A percentile compares a stretch with the other conserved stretches of the same genome.
Evolutionary conservation across 2,797 vertebrate genomes (phyloP).

Genomic region (Trichosurus vulpecula): DNA sequence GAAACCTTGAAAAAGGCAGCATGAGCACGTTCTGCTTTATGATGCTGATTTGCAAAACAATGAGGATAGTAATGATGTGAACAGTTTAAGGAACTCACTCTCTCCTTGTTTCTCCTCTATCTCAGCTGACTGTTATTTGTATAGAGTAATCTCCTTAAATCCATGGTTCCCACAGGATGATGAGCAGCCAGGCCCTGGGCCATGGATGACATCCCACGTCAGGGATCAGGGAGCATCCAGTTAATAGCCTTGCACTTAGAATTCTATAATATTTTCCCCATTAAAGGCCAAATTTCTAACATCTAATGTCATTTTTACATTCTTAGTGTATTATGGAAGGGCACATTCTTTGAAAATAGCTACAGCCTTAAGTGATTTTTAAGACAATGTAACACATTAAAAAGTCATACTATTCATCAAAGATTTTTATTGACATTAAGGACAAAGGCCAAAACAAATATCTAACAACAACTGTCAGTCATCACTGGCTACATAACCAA

Average conservation of each 20-base stretch:
- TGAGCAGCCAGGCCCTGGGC: conserved; percentile 76
- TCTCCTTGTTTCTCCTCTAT: conserved; percentile 83
- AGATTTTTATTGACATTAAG: conserved; percentile 65
- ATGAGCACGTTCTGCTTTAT: conserved; percentile 87
- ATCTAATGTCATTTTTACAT: conserved; percentile 67
- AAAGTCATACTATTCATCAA: conserved; percentile 62
- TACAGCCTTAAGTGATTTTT: conserved; percentile 62
- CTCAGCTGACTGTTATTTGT: conserved; percentile 89
- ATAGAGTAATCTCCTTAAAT: conserved; percentile 87
- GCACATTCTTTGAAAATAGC: conserved; percentile 59
- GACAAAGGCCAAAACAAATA: conserved; percentile 43
- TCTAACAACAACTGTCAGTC: conserved; percentile 49
- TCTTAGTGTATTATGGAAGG: conserved; percentile 53
- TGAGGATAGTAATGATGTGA: conserved; percentile 86
- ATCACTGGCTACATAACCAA: background rate
- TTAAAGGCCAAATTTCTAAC: conserved; percentile 71
- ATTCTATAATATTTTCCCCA: conserved; percentile 60
- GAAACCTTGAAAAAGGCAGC: conserved; percentile 82
- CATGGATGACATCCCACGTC: conserved; percentile 81
- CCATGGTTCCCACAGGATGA: conserved; percentile 82
- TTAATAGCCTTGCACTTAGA: conserved; percentile 80
- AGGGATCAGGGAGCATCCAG: conserved; percentile 83
- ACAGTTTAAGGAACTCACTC: conserved; percentile 87
- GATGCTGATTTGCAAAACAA: conserved; percentile 92
- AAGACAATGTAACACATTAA: conserved; percentile 61